Evolutionary conservation across 2,888 invertebrate genomes (phyloP).

Genomic region (Minunthozetes semirufus): DNA sequence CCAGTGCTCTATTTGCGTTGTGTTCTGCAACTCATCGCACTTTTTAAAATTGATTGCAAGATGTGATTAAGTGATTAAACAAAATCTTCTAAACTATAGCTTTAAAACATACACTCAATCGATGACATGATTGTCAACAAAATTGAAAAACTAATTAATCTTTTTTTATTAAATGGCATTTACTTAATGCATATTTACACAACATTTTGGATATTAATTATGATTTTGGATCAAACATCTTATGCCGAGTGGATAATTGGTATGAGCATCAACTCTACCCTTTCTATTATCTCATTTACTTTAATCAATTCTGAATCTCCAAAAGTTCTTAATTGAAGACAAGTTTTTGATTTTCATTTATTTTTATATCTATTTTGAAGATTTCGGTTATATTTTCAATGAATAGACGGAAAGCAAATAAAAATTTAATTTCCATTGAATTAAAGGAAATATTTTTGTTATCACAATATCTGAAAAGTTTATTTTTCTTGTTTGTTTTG

Average conservation of each 20-base stretch:
- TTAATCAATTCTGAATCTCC: no score
- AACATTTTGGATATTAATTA: constrained; percentile 3
- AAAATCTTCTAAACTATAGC: not conserved
- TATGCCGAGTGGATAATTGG: constrained; percentile 3
- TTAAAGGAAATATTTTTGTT: not conserved
- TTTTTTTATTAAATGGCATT: not conserved
- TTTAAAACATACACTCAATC: not conserved
- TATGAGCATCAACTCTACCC: not conserved
- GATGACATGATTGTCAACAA: not conserved
- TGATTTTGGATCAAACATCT: not conserved
- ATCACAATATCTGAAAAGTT: no score
- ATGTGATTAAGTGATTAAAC: not conserved
- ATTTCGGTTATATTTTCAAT: no score
- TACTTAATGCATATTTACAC: not conserved
- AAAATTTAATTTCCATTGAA: not conserved
- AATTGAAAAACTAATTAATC: not conserved
- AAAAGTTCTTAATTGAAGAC: no score
- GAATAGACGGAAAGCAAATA: not conserved
- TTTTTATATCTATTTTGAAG: not conserved
- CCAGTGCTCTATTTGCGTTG: no score
- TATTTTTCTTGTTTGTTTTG: not conserved
- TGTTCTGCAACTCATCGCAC: not conserved
- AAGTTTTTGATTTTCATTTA: no score
- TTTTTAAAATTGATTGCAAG: not conserved
- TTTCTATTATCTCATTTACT: not conserved